Evolutionary conservation across 2,113 vertebrate species (phyloP), one percentile per base, ranked within the genome.

Genomic region (Pao palembangensis): DNA sequence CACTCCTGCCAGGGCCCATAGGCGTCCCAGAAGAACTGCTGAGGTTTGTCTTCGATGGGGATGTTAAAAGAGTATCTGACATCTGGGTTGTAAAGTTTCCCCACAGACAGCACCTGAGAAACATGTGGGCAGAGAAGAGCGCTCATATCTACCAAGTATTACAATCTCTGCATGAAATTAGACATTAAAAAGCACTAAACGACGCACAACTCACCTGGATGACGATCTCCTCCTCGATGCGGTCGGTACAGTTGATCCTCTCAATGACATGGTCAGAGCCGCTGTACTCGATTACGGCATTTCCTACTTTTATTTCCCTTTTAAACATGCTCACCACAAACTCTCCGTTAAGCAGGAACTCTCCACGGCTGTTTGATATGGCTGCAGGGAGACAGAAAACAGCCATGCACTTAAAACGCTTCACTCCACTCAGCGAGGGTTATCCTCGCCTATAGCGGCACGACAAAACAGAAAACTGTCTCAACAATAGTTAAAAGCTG

Each of bases 241-340:
- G 94, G 73, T 96, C 94, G 13, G 97, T 96, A 82, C 94, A 96
- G 89, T 99, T 99, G 82, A 99, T 94, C 76, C 95, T 95, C 88
- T 99, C 97, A 14, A 96, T 61, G 1, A 90, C 56, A 28, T 95
- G 92, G 87, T 98, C 94, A 0, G 96, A 99, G 23, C 97, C 97
- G 0, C 95, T 99, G 89, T 99, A 99, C 75, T 99, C 97, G 3
- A 99, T 92, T 64, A 98, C 68, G n/a, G 93, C 90, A 52, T 91
- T 94, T 68, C 95, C 94, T 60, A 98, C 85, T 83, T 92, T 97
- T 77, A 99, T 95, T 93, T 99, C 96, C 91, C 93, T 95, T 93
- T 98, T 99, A 89, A 98, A 97, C 97, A 99, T 98, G 73, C 94
- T 97, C 89, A 99, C 96, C 69, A 99, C 95, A 81, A 96, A 99